phyloP scores from a whole-genome alignment of 2,113 vertebrate species.

The Pedionomus torquatus region DNA sequence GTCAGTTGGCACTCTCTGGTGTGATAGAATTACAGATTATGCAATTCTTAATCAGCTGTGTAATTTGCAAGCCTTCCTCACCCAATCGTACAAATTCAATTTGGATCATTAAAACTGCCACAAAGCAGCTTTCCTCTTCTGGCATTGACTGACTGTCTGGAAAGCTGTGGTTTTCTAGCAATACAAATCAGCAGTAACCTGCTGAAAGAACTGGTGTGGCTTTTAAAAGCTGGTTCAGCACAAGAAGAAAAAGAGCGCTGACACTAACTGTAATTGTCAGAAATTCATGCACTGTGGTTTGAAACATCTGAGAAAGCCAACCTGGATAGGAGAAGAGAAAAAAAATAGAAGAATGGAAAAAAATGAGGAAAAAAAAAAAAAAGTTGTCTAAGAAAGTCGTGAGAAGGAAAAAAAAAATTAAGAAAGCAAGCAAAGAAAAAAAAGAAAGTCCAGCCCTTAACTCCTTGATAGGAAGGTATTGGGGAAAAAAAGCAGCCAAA shows the following conservation, averaged over 20 bases:
- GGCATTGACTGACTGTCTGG: not conserved
- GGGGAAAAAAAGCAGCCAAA: not conserved
- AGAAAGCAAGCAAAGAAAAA: not conserved
- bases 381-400: not conserved
- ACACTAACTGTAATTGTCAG: conserved; percentile 20
- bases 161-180: conserved; percentile 10
- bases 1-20: not conserved
- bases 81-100: not conserved
- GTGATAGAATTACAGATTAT: conserved; percentile 9
- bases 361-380: not conserved
- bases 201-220: not conserved
- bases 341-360: not conserved
- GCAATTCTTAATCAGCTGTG: conserved; percentile 36
- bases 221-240: conserved; percentile 38
- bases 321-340: not conserved
- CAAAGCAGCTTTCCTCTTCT: conserved; percentile 1
- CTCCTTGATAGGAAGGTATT: not conserved
- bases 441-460: not conserved
- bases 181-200: conserved; percentile 20
- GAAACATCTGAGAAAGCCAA: not conserved
- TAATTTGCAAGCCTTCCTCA: not conserved
- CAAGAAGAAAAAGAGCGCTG: conserved; percentile 5
- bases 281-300: not conserved
- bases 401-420: not conserved
- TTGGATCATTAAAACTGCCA: conserved; percentile 47